phyloP scores from a whole-genome alignment of 1,140 invertebrate genomes.

The Lucilia sericata region DNA sequence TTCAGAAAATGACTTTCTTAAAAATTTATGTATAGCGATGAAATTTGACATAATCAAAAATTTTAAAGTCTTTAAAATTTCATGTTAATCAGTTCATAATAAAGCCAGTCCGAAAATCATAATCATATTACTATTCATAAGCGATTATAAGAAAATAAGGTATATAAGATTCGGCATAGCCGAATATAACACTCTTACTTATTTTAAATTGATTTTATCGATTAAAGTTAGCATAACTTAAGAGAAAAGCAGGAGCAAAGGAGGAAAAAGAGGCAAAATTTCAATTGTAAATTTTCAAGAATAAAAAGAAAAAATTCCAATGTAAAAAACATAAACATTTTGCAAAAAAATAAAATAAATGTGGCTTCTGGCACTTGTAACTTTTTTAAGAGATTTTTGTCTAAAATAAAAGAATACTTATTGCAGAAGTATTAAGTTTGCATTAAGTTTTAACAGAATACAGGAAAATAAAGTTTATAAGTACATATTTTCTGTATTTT shows the following conservation, averaged over 20 bases:
- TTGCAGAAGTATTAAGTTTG: neutral
- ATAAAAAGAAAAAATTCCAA: neutral
- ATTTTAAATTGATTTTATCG: conserved; percentile 15
- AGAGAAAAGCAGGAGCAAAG: neutral
- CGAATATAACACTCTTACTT: neutral
- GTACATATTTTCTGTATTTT: too few species aligned
- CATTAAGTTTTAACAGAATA: neutral
- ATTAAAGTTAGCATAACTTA: neutral
- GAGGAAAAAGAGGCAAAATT: neutral
- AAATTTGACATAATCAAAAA: too few species aligned
- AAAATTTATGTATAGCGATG: too few species aligned
- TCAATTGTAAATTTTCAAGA: neutral
- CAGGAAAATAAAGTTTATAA: neutral
- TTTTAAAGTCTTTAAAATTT: too few species aligned
- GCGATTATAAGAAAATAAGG: too few species aligned
- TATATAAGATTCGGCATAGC: too few species aligned
- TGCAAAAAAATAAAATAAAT: neutral
- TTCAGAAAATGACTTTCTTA: too few species aligned
- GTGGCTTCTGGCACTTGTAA: neutral
- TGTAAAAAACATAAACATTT: neutral
- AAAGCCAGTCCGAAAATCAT: too few species aligned
- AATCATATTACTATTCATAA: too few species aligned
- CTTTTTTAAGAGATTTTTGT: neutral
- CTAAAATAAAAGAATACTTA: neutral
- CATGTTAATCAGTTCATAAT: too few species aligned